A percentile compares a stretch with the other conserved stretches of the same genome.
Conservation (phyloP, 2,797 vertebrate species). For the Calcarius lapponicus region DNA sequence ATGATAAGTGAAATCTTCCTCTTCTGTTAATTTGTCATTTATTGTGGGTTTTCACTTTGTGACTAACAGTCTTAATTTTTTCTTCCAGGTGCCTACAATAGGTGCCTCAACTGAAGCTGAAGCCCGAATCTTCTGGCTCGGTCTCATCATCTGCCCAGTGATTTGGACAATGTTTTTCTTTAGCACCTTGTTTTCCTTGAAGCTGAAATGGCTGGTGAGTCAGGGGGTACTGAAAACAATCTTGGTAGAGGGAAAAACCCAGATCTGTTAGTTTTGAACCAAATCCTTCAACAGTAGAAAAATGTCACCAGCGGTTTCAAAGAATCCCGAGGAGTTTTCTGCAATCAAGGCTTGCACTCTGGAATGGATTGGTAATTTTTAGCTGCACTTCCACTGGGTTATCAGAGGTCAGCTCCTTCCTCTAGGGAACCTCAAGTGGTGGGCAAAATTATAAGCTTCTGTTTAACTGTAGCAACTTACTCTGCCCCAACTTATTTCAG, state of each 20-base stretch:
- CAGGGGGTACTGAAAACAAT: not conserved
- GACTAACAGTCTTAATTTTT: not conserved
- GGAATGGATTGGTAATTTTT: not conserved
- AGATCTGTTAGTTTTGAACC: not conserved
- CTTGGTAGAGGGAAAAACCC: not conserved
- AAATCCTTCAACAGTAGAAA: not conserved
- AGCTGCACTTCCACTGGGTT: not conserved
- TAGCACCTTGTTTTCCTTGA: conserved; percentile 85
- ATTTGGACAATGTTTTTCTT: conserved; percentile 89
- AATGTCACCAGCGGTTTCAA: not conserved
- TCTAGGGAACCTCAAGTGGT: not conserved
- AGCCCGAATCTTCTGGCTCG: conserved; percentile 87
- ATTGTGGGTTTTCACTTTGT: not conserved
- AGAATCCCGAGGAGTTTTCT: not conserved
- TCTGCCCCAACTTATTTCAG: not conserved
- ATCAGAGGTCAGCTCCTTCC: not conserved
- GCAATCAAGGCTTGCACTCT: not conserved
- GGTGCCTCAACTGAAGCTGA: conserved; percentile 80
- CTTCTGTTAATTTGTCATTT: not conserved
- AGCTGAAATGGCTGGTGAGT: conserved; percentile 89
- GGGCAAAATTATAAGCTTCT: not conserved
- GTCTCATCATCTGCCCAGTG: conserved; percentile 85
- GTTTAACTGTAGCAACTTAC: not conserved
- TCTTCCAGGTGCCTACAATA: conserved; percentile 59
- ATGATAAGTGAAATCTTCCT: not conserved